Base-by-base conservation (phyloP, 2,888 invertebrate genomes). In the Acleris literana region DNA sequence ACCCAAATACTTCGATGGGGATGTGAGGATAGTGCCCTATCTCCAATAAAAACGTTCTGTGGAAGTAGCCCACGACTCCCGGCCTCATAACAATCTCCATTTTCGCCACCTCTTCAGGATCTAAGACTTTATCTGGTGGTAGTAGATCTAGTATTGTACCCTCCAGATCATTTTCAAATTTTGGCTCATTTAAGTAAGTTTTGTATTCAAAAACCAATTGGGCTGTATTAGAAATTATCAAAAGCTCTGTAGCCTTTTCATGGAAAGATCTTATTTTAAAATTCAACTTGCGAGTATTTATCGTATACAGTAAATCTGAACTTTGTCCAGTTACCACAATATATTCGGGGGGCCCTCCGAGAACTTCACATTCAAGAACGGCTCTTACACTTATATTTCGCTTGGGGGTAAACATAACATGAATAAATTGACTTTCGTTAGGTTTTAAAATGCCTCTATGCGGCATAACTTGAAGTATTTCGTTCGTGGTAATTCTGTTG, bases 341-440 rank as follows among this genome's bases (percentile, higher is more conserved):
- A 1, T 76, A 71, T 81, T 94, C 94, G 0, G 93, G 74, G 2
- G 94, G 94, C 1, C 95, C 95, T 9, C 93, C 94, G 44, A 92
- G 75, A 29, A 95, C 90, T 70, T 93, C 87, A 75, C 94, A 94
- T 68, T 92, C 83, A 0, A 93, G 81, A 33, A 79, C 74, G n/a
- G 92, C 93, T 63, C 83, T 82, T 3, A 94, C 79, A 60, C 76
- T 86, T 7, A 90, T 87, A 71, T 94, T 88, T 5, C 71, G 67
- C 64, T 80, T 84, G 3, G 94, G 93, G 68, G 81, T 86, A 71
- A 94, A 93, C 63, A 89, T 86, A 3, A 94, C 82, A 57, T 92
- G 89, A 55, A 94, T 73, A 63, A 88, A 80, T 75, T 93, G 92
- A 61, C 83, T 77, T 80, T 94, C 93, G 72, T 84, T 90, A 4